Base-by-base conservation (phyloP, 2,797 vertebrate species). In the Coracias cyanogaster region DNA sequence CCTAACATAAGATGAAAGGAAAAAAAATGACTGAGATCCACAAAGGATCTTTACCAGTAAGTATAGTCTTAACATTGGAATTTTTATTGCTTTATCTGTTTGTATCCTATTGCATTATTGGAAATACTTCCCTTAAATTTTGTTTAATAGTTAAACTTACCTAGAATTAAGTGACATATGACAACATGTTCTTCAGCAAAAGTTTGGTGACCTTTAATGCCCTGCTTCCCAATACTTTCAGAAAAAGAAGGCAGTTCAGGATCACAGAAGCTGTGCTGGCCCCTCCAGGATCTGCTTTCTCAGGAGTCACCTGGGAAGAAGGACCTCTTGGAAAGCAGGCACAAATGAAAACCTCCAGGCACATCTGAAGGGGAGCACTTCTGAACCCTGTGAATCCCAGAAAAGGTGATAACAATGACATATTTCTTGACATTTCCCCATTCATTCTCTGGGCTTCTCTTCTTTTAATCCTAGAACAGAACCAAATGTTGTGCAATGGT, bases 101-200 rank as follows among this genome's bases (percentile, higher is more conserved):
- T 77, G 7, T 39, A 49, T 51, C 22, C 9, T 64, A 25, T 21
- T 90, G 8, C 16, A 60, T 49, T 74, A 51, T 22, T 82, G 46
- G 37, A 90, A 70, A 55, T 60, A 70, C 12, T 88, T 93, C 80
- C 12, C 7, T 58, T 77, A 20, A 48, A 74, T 92, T 67, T 91
- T 3, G 4, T 35, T 21, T 71, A 52, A 25, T n/a, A 37, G 17
- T 65, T 26, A 46, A 82, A 54, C 60, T 87, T 69, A 64, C 3
- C 31, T n/a, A 31, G 15, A 73, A 28, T 52, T 46, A 57, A 78
- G 22, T 74, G 35, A 45, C 9, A 35, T 4, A 9, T 15, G 12
- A 43, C 35, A 26, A 49, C 25, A n/a, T 11, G 10, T 37, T 76
- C 37, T 54, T 84, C 62, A 57, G 60, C 35, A 31, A 45, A 48